phyloP scores from a whole-genome alignment of 1,140 invertebrate genomes.

The Heliothis subflexa region DNA sequence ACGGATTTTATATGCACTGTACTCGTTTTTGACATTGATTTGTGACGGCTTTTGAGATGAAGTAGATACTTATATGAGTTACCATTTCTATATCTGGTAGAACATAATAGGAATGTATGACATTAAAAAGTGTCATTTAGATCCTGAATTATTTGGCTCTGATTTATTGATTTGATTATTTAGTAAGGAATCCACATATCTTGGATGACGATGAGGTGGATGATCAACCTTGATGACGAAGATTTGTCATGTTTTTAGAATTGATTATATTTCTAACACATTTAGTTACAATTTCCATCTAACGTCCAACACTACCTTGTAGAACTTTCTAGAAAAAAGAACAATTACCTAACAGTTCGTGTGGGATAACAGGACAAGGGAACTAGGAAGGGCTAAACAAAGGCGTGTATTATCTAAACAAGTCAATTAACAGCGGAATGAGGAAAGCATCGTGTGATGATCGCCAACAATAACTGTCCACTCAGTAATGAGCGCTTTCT shows the following conservation, averaged over 20 bases:
- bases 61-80: not conserved
- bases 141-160: no score
- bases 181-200: no score
- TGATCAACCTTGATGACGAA: no score
- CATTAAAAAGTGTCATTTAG: not conserved
- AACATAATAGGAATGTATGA: not conserved
- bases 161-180: no score
- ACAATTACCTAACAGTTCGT: not conserved
- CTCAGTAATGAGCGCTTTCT: slow-evolving; percentile 74
- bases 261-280: no score
- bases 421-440: slow-evolving; percentile 62
- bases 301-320: no score
- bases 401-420: slow-evolving; percentile 38
- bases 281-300: no score
- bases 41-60: not conserved
- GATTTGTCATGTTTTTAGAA: no score
- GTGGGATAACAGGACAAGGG: slow-evolving; percentile 41
- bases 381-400: slow-evolving; percentile 34
- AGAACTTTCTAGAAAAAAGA: not conserved
- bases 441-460: slow-evolving; percentile 70
- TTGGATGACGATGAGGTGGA: no score
- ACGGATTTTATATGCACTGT: slow-evolving; percentile 2
- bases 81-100: not conserved
- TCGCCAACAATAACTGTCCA: slow-evolving; percentile 83
- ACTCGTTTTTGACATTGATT: slow-evolving; percentile 25